Percentiles rank a stretch among this genome's conserved stretches.
Conservation (phyloP, 2,888 invertebrate species). For the Girardia tigrina region DNA sequence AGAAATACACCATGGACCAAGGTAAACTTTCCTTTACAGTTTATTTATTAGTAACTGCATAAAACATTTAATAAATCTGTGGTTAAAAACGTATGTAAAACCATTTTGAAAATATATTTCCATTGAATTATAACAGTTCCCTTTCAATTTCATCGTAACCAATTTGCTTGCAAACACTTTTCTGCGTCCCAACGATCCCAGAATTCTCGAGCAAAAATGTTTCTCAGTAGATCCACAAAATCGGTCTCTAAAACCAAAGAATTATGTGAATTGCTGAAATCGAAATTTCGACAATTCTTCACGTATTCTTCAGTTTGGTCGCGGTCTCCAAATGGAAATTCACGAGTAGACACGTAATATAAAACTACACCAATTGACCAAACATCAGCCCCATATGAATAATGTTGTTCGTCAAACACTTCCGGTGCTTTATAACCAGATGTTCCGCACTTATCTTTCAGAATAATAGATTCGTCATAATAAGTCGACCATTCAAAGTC, state of each 20-base stretch:
- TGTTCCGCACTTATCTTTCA: background rate
- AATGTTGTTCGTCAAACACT: background rate
- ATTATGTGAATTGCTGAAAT: background rate
- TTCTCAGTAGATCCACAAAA: background rate
- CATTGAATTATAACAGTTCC: too few relatives aligned
- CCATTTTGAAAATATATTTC: too few relatives aligned
- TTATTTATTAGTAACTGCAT: too few relatives aligned
- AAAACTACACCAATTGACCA: conserved; percentile 2
- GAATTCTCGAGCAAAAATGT: background rate
- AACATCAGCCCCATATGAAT: background rate
- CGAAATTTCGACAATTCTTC: background rate
- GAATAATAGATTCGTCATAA: background rate
- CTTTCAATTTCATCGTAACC: conserved; percentile 2
- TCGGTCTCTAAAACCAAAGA: background rate
- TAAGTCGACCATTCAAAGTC: background rate
- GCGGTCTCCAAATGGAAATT: conserved; percentile 11
- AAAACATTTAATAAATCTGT: too few relatives aligned
- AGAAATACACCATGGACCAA: too few relatives aligned
- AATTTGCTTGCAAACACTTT: background rate
- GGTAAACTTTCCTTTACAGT: too few relatives aligned
- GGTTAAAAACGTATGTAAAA: too few relatives aligned
- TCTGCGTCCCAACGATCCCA: background rate
- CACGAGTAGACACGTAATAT: background rate
- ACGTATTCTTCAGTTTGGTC: background rate
- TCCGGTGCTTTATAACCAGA: background rate